Conservation (phyloP, 1,140 invertebrate species). For the Listronotus bonariensis region DNA sequence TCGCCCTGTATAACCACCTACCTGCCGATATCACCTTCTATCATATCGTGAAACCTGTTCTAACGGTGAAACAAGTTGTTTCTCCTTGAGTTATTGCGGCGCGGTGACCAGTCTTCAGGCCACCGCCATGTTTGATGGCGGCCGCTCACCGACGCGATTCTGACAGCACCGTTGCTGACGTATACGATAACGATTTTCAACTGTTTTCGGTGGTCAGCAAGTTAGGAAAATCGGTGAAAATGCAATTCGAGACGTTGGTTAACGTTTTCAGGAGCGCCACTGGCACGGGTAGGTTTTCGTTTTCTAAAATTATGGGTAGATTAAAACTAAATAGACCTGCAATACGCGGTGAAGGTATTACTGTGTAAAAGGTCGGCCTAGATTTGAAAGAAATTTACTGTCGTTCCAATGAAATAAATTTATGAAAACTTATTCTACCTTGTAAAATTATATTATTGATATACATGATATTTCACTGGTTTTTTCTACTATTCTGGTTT, state of each 20-base stretch:
- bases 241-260: slow-evolving; percentile 52
- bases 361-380: slow-evolving; percentile 23
- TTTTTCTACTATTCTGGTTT: too few species aligned
- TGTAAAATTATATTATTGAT: too few species aligned
- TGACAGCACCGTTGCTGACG: slow-evolving; percentile 29
- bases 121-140: slow-evolving; percentile 38
- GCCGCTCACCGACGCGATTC: slow-evolving; percentile 14
- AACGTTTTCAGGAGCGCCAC: slow-evolving; percentile 52
- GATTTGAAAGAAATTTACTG: slow-evolving; percentile 26
- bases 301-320: background rate
- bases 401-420: background rate
- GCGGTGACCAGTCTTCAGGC: slow-evolving; percentile 9
- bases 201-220: slow-evolving; percentile 30
- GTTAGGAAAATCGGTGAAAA: slow-evolving; percentile 40
- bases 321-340: background rate
- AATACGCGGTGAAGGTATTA: slow-evolving; percentile 10
- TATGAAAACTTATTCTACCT: too few species aligned
- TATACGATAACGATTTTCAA: slow-evolving; percentile 32
- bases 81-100: slow-evolving; percentile 25
- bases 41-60: slow-evolving; percentile 27
- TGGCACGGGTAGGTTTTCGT: slow-evolving; percentile 36
- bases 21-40: slow-evolving; percentile 29
- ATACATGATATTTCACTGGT: too few species aligned
- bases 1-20: slow-evolving; percentile 26
- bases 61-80: slow-evolving; percentile 43